These are phyloP conservation scores for Boulengeromyrus knoepffleri DNA, from an alignment of 2,113 vertebrate genomes.

Conservation along the genomic window DNA sequence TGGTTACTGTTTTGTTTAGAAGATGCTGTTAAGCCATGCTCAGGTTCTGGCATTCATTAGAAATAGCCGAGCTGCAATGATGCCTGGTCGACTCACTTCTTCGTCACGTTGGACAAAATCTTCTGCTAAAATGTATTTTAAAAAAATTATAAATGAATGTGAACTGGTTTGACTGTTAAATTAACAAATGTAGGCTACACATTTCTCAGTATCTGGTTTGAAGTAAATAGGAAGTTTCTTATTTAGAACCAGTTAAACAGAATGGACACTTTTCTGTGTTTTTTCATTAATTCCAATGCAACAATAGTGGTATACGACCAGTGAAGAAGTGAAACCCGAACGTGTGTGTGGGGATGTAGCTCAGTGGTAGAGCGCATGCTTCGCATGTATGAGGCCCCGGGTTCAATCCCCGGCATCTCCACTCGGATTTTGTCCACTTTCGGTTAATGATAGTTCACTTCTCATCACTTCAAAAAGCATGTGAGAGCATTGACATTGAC, in stretches of 20 bases:
- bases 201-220: neutral
- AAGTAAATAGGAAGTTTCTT: neutral
- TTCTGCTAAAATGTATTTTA: neutral
- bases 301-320: neutral
- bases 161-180: neutral
- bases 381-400: slow-evolving; percentile 76
- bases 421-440: slow-evolving; percentile 12
- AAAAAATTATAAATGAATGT: neutral
- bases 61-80: neutral
- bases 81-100: neutral
- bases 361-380: slow-evolving; percentile 78
- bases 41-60: neutral
- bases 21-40: neutral
- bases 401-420: slow-evolving; percentile 78
- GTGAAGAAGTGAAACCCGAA: accelerated
- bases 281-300: neutral
- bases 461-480: neutral
- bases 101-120: neutral
- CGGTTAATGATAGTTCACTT: neutral
- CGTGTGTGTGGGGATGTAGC: slow-evolving; percentile 61
- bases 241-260: neutral
- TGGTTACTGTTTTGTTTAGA: neutral
- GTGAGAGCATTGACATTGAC: neutral
- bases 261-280: neutral
- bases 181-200: neutral